Conservation (phyloP, 2,797 vertebrate species). For the Crax fasciolata region DNA sequence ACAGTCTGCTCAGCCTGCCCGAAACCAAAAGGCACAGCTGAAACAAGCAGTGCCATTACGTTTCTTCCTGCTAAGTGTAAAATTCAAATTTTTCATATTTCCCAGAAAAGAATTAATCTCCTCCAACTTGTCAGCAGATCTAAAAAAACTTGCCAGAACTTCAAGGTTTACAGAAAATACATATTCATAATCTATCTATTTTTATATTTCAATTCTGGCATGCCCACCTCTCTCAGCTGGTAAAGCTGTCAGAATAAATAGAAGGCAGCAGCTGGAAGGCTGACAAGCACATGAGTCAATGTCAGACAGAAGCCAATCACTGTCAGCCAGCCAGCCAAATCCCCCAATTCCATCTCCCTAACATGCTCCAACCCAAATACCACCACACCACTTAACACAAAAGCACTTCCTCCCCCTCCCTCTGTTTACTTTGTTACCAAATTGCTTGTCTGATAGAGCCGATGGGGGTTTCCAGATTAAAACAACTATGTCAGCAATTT, state of each 20-base stretch:
- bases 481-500: slow-evolving; percentile 50
- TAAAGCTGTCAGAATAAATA: slow-evolving; percentile 69
- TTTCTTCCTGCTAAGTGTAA: neutral
- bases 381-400: slow-evolving; percentile 28
- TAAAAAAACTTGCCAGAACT: neutral
- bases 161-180: neutral
- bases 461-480: slow-evolving; percentile 41
- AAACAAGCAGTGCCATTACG: neutral
- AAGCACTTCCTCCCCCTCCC: slow-evolving; percentile 15
- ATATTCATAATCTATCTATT: neutral
- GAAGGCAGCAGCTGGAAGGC: slow-evolving; percentile 61
- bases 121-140: neutral
- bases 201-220: slow-evolving; percentile 50
- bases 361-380: slow-evolving; percentile 43
- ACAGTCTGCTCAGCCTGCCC: neutral
- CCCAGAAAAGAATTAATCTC: neutral
- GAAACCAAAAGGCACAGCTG: neutral
- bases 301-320: slow-evolving; percentile 70
- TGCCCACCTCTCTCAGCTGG: slow-evolving; percentile 64
- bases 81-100: neutral
- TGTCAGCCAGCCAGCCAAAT: slow-evolving; percentile 55
- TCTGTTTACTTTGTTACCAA: neutral
- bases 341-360: slow-evolving; percentile 63
- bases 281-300: slow-evolving; percentile 73
- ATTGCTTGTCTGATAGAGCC: slow-evolving; percentile 20